Evolutionary conservation across 2,113 vertebrate species (phyloP).

Genomic region (Coptodon bakossiorum): DNA sequence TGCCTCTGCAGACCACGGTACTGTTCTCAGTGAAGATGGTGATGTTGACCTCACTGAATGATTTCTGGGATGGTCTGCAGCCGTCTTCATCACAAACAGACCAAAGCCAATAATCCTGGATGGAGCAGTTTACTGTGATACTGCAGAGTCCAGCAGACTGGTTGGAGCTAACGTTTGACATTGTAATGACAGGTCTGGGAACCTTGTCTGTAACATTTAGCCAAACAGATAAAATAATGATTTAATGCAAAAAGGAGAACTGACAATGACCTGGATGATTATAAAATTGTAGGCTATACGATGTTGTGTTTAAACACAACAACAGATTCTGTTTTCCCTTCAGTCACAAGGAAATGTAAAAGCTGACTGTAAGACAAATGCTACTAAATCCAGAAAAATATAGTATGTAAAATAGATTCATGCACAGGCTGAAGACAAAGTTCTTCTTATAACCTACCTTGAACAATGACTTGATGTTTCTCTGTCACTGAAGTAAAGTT

Average conservation of each 20-base stretch:
- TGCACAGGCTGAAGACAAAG: too few relatives aligned
- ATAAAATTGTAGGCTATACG: fast-evolving
- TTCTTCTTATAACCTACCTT: fast-evolving
- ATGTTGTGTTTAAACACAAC: not conserved
- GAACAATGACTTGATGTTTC: fast-evolving
- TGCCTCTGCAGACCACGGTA: conserved; percentile 22
- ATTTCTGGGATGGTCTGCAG: fast-evolving
- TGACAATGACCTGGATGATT: fast-evolving
- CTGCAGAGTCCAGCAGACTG: not conserved
- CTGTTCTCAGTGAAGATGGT: not conserved
- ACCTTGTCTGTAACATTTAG: conserved; percentile 15
- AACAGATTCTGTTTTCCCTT: too few relatives aligned
- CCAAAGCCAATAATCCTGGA: not conserved
- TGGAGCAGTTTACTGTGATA: not conserved
- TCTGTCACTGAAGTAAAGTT: too few relatives aligned
- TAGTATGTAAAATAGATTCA: too few relatives aligned
- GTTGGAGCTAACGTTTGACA: not conserved
- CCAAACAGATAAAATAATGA: not conserved
- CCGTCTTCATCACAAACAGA: fast-evolving
- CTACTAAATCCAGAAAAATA: not conserved
- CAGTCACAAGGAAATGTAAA: fast-evolving
- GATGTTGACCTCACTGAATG: conserved; percentile 24
- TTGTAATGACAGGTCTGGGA: conserved; percentile 12
- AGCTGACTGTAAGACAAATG: not conserved
- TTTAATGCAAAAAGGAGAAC: not conserved